These are phyloP conservation scores for Stegostoma tigrinum DNA, from an alignment of 2,113 vertebrate species.

Conservation along the genomic window DNA sequence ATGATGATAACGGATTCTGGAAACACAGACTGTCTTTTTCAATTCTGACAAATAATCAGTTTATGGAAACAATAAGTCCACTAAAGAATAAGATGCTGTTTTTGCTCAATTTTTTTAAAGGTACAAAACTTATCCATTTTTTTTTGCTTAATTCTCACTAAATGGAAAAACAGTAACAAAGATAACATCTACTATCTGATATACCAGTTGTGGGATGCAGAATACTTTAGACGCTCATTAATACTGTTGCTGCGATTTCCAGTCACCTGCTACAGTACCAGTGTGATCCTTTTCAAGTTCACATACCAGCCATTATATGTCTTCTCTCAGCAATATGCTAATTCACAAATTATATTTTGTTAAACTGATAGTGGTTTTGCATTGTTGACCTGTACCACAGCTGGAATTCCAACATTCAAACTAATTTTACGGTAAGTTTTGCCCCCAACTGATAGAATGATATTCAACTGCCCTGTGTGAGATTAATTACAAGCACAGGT, in stretches of 20 bases:
- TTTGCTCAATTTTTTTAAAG: background rate
- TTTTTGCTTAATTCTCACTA: background rate
- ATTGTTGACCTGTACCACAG: background rate
- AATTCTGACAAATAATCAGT: background rate
- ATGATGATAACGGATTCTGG: background rate
- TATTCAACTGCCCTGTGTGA: background rate
- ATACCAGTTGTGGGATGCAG: background rate
- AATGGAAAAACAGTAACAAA: background rate
- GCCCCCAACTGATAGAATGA: background rate
- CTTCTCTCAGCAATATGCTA: background rate
- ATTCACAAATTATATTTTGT: background rate
- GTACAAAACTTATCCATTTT: background rate
- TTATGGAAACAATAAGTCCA: background rate
- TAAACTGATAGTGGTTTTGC: background rate
- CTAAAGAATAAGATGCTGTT: background rate
- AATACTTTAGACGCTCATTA: background rate
- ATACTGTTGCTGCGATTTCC: background rate
- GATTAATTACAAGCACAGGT: background rate
- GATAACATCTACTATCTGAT: background rate
- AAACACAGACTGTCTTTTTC: background rate
- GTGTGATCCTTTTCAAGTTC: background rate
- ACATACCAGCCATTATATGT: background rate
- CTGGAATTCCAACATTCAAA: background rate
- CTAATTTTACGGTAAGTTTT: background rate
- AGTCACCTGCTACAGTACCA: background rate